Evolutionary conservation across 2,113 vertebrate genomes (phyloP), one percentile per base, ranked within the genome.

Genomic region (Coturnix japonica): DNA sequence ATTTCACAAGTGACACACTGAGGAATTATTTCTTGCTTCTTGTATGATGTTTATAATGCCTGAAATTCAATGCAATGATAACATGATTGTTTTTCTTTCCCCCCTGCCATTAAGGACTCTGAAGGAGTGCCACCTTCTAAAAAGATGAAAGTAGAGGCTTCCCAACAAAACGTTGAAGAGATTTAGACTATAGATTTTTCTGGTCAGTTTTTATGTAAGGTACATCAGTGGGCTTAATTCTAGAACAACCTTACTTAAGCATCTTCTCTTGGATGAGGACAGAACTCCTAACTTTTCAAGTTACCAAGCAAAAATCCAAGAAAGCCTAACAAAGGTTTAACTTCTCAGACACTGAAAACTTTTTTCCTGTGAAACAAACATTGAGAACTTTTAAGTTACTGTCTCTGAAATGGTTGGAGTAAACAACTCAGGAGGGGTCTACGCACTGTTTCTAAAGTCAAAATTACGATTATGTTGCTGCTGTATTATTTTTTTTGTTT

Each of bases 131-230:
- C 98, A 30, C 98, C 98, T 96, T 98, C 95, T 91, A 99, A 99
- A 98, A 99, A 99, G 97, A 98, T 98, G 97, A 99, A 99, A 98
- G 95, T 97, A 97, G 99, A 99, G 97, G 97, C 98, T 95, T 98
- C 98, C 60, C 98, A 98, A 96, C 98, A 98, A 97, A 98, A 97
- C 91, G 97, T 98, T 77, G 98, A 99, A 92, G 98, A 99, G 97
- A 98, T 98, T 97, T 99, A 99, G 98, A 97, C 95, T 89, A 83
- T 91, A 92, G 61, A 72, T 76, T 91, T 95, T 94, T 73, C 81
- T 90, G 94, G 93, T 97, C 96, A 70, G 81, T 96, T 96, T 92
- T 96, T 97, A 66, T 91, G 90, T 97, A 97, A 97, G 97, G 96
- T 93, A 97, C 97, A 92, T 97, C 97, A 76, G 91, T 97, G 96